Base-by-base conservation (phyloP, 2,113 vertebrate genomes). In the Catharus bicknelli region DNA sequence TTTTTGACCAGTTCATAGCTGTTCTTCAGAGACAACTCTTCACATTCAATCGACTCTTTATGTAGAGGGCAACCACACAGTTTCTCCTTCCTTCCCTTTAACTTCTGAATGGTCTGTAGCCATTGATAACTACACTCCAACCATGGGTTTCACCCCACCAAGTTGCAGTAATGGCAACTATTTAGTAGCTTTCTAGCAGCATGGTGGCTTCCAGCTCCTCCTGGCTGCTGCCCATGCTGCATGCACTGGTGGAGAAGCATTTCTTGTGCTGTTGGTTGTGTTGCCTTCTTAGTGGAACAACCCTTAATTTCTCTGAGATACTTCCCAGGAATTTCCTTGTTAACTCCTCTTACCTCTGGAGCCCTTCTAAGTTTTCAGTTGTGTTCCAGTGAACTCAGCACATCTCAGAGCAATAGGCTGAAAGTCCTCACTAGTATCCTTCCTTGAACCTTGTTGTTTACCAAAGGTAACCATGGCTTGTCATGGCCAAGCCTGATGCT, bases 21-120 rank as follows among this genome's bases (percentile, higher is more conserved):
- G 5, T 58, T 74, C 40, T 85, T 73, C 43, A 58, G 26, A 50
- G 27, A n/a, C 4, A 88, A 3, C 29, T 51, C 7, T 70, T 69
- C 34, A 70, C 4, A 30, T 5, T 40, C 19, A 74, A 6, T 34
- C 6, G 6, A 9, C 8, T 42, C 36, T 43, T 62, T n/a, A 48
- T 1, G 1, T 18, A 29, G n/a, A 51, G 6, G 16, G 11, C 21
- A 77, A 29, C 4, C 9, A 4, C 7, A 43, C 9, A 1, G 0
- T 21, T 9, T 23, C 13, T 40, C 32, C n/a, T 69, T 70, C 42
- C 27, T 29, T 2, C 0, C 5, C 19, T 54, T 18, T 34, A 11
- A 21, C 1, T 67, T 83, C 62, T 80, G n/a, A 62, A 40, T 6
- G 21, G 22, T 6, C 29, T 57, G 9, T 42, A 53, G 26, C 13